These are phyloP conservation scores for Iselma pallidipennis DNA, from an alignment of 2,888 invertebrate genomes.

Conservation along the genomic window DNA sequence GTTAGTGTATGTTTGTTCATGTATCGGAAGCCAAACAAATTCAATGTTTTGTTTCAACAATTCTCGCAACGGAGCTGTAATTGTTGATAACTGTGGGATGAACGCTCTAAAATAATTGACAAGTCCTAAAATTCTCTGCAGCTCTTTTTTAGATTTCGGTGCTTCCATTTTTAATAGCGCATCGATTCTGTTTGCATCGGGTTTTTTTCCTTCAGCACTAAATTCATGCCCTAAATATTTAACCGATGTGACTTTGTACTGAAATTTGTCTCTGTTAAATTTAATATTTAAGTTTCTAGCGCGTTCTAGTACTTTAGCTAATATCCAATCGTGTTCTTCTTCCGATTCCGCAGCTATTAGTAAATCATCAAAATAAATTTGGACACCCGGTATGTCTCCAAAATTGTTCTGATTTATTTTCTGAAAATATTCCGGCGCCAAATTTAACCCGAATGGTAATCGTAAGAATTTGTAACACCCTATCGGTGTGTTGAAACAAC, in stretches of 20 bases:
- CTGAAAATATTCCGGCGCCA: too few species aligned
- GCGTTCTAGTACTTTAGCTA: conserved; percentile 30
- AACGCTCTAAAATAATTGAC: conserved; percentile 33
- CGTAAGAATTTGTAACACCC: too few species aligned
- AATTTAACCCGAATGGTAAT: too few species aligned
- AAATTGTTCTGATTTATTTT: too few species aligned
- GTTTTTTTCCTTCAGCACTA: conserved; percentile 25
- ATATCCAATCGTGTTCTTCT: conserved; percentile 29
- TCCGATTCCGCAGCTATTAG: too few species aligned
- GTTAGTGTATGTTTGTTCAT: conserved; percentile 25
- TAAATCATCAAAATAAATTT: too few species aligned
- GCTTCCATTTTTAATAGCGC: conserved; percentile 23
- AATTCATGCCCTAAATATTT: conserved; percentile 36
- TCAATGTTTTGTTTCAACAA: conserved; percentile 35
- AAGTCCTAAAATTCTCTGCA: conserved; percentile 39
- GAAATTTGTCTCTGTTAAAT: conserved; percentile 35
- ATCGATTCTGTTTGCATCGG: conserved; percentile 27
- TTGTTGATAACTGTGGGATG: conserved; percentile 26
- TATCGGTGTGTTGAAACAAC: too few species aligned
- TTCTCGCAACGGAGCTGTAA: conserved; percentile 24
- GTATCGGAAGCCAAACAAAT: conserved; percentile 28
- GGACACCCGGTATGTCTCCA: too few species aligned
- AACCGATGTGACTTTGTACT: conserved; percentile 31
- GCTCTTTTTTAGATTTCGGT: conserved; percentile 35
- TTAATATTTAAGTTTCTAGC: conserved; percentile 31